These are phyloP conservation scores for Zootoca vivipara DNA, from an alignment of 2,113 vertebrate species.

Conservation along the genomic window DNA sequence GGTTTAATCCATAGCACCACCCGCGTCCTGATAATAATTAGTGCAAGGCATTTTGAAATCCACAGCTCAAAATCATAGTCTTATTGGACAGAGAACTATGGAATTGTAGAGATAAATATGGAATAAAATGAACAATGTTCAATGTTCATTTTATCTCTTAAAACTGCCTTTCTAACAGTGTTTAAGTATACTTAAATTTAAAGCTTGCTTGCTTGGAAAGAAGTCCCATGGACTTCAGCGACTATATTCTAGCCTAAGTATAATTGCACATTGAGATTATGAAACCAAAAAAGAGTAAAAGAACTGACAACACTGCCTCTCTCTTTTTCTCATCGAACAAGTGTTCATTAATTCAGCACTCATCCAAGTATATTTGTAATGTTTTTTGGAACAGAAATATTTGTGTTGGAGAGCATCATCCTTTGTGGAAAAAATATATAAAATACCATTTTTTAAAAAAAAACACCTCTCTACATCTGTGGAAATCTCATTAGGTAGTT, in stretches of 20 bases:
- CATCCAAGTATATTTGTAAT: constrained; percentile 58
- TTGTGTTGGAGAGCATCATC: constrained; percentile 70
- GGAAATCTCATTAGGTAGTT: constrained; percentile 79
- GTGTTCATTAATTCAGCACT: constrained; percentile 50
- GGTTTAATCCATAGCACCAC: too few species aligned
- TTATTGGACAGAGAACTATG: background rate
- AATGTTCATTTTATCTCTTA: background rate
- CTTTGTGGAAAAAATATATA: constrained; percentile 70
- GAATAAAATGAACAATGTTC: background rate
- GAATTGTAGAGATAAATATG: background rate
- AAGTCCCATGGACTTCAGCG: background rate
- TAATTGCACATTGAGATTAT: constrained; percentile 31
- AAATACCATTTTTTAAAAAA: constrained; percentile 59
- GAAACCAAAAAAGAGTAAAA: constrained; percentile 27
- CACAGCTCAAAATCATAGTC: constrained; percentile 4
- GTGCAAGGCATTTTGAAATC: background rate
- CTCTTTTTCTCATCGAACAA: constrained; percentile 67
- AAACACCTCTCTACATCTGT: constrained; percentile 72
- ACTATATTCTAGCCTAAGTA: constrained; percentile 11
- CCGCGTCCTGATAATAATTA: constrained; percentile 22
- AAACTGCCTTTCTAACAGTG: background rate
- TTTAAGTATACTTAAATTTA: background rate
- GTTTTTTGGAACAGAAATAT: constrained; percentile 67
- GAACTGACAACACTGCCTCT: constrained; percentile 32
- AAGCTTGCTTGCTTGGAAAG: background rate